Base-by-base conservation (phyloP, 2,888 invertebrate genomes). In the Drosophila tanythrix region DNA sequence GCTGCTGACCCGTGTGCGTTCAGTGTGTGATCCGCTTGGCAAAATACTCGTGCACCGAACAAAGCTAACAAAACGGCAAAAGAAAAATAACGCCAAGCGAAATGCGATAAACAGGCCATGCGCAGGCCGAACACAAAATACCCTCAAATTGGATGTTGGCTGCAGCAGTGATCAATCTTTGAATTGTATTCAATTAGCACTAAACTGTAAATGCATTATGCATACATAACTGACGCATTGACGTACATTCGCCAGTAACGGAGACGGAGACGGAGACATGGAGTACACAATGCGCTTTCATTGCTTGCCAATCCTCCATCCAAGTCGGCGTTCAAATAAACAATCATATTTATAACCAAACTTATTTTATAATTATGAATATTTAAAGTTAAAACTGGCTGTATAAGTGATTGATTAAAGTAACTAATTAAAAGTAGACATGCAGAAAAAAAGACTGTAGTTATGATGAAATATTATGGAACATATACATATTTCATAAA, bases 31-130 rank as follows among this genome's bases (percentile, higher is more conserved):
- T 82, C 80, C 82, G 82, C 81, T 82, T 84, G 73, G 88, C 88
- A 58, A 87, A 87, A 84, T 84, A 77, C 59, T 68, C 61, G 61
- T 71, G 80, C 78, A 83, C 51, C 57, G 56, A 72, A 74, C 74
- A 89, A 81, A 85, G 72, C 79, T 80, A 84, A 78, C 76, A 81
- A 83, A 87, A 80, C 78, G 75, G 81, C 84, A 76, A 78, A 78
- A 77, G 70, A 74, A 74, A 77, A 21, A 50, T 25, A 38, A 52
- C 25, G 21, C 18, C 60, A 64, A n/a, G 51, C 64, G 15, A 59
- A 68, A 27, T 63, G 29, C 51, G 35, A 31, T 33, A 7, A 6
- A 33, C 10, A 35, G 21, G 21, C 21, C 21, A 21, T 21, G 3
- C 7, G 29, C 31, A 27, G 13, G 10, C 10, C 61, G 78, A 50